A percentile compares a stretch with the other conserved stretches of the same genome.
Conservation (phyloP, 2,113 vertebrate genomes). For the Thunnus thynnus region DNA sequence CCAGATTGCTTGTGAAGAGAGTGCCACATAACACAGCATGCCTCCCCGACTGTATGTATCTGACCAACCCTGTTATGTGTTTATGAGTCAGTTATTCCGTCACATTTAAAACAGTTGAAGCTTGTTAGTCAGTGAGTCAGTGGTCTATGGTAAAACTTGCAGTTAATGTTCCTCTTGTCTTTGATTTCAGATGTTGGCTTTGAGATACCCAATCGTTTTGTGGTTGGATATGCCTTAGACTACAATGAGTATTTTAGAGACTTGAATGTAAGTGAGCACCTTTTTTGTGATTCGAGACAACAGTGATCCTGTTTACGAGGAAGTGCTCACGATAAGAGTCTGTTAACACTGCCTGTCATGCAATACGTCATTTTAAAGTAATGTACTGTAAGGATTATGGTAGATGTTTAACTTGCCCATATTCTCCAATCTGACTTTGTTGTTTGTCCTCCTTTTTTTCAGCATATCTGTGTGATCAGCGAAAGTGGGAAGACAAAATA, state of each 20-base stretch:
- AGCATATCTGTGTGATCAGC: constrained; percentile 96
- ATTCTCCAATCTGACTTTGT: background rate
- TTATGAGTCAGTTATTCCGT: constrained; percentile 50
- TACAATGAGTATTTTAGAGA: constrained; percentile 97
- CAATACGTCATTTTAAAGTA: too few species aligned
- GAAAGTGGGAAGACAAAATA: constrained; percentile 93
- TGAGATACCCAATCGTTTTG: constrained; percentile 94
- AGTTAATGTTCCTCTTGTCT: constrained; percentile 39
- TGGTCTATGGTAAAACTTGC: constrained; percentile 3
- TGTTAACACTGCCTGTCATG: background rate
- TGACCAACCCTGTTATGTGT: constrained; percentile 32
- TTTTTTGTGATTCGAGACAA: constrained; percentile 11
- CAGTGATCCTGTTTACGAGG: background rate
- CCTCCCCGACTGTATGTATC: constrained; percentile 92
- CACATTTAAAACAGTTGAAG: constrained; percentile 13
- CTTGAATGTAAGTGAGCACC: constrained; percentile 89
- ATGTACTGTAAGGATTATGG: too few species aligned
- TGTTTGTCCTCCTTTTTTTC: constrained; percentile 15
- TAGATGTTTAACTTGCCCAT: background rate
- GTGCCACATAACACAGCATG: constrained; percentile 84
- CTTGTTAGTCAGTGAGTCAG: constrained; percentile 39
- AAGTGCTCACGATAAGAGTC: background rate
- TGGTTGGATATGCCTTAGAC: constrained; percentile 96
- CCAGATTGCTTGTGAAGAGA: constrained; percentile 94
- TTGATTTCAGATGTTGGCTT: constrained; percentile 91